Base-by-base conservation (phyloP, 2,888 invertebrate genomes). In the Pseudeuparius sepicola region DNA sequence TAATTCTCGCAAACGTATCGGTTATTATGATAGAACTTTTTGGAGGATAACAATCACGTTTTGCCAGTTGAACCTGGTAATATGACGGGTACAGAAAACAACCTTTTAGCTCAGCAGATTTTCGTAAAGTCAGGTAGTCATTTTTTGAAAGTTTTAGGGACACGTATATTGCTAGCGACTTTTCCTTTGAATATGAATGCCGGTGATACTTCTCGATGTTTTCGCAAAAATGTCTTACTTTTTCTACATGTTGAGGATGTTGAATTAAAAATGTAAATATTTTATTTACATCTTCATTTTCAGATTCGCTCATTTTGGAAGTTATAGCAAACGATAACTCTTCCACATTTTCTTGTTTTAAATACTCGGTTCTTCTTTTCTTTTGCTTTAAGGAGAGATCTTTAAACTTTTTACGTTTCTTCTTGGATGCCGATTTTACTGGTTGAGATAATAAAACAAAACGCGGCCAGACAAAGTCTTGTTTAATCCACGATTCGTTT, bases 161-260 rank as follows among this genome's bases (percentile, higher is more conserved):
- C 4, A 28, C 13, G 29, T 28, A 28, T 28, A 28, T 28, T 28
- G 29, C 29, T 28, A 28, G 29, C 13, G 13, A 14, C 29, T 28
- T 28, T 28, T 28, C 29, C 29, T 28, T 28, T 28, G 29, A 28
- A 28, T 28, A 28, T 10, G 29, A 28, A 28, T 28, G 29, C 12
- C 14, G 29, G 29, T 28, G 29, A 28, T 28, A 28, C 29, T 26
- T 26, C 11, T 26, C 6, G 14, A 28, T 28, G 13, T 28, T 28
- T 28, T 28, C 29, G n/a, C 29, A 28, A 28, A 28, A 28, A 28
- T 28, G 29, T 28, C 29, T 28, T 28, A 28, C 29, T 11, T 28
- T 28, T 28, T 28, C 29, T 28, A 28, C 5, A 28, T 28, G 29
- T 28, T 28, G 29, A n/a, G 29, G 29, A 28, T 28, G 25, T 24